Base-by-base conservation (phyloP, 2,113 vertebrate genomes). In the Callospermophilus lateralis region DNA sequence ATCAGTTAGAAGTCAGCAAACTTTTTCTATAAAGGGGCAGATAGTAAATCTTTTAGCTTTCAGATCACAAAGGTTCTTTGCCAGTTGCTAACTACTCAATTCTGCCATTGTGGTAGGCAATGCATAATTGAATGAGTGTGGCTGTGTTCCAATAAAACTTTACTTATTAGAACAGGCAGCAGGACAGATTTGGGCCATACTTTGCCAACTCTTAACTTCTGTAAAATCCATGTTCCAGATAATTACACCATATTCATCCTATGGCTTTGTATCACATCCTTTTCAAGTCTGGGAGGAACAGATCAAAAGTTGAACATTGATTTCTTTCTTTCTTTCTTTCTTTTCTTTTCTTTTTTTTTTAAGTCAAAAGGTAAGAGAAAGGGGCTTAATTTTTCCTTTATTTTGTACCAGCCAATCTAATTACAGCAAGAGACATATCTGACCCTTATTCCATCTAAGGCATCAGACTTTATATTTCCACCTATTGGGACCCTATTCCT, bases 71-170 rank as follows among this genome's bases (percentile, higher is more conserved):
- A 15, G 4, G 20, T 55, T 48, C 42, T 61, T 48, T 24, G 39
- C 32, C 4, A 15, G 51, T 12, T 28, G 20, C 7, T 7, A 37
- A 15, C 19, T 42, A 28, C 37, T 42, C 80, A 16, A 3, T 51
- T 84, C 26, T 74, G 26, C 81, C 42, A 12, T 1, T 12, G 53
- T 0, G n/a, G 39, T 7, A 45, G 51, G 7, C 4, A 4, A 5
- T 15, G 55, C 17, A 32, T n/a, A 51, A 34, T 9, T 1, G 19
- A 85, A 48, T 1, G 16, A 30, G 15, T 0, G 0, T 34, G 65
- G 65, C 2, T 80, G 32, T 28, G 20, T 48, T 95, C 67, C 73
- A 80, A 48, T 8, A 45, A 63, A 48, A 84, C 13, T 42, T 45
- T 28, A 68, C n/a, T 45, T 22, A 68, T 79, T 53, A 26, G 55